Evolutionary conservation across 2,888 invertebrate species (phyloP).

Genomic region (Trachelus iudaicus): DNA sequence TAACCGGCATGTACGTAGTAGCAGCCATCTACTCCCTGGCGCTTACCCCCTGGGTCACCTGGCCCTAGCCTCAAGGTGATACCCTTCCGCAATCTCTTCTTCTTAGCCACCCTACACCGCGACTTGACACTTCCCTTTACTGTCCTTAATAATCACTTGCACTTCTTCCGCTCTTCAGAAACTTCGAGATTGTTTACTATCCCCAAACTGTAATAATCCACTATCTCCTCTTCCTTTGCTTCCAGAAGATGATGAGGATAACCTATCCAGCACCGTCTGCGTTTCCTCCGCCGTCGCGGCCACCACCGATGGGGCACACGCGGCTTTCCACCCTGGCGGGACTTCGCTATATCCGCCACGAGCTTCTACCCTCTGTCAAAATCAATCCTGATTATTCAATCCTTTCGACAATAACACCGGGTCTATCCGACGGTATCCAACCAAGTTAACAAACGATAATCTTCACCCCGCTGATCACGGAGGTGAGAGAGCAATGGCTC

Average conservation of each 20-base stretch:
- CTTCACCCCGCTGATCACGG: not conserved
- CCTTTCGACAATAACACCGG: not conserved
- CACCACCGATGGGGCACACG: conserved; percentile 73
- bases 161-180: not conserved
- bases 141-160: not conserved
- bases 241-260: no score
- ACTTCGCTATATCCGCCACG: conserved; percentile 67
- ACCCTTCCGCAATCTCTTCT: conserved; percentile 50
- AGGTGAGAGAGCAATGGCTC: not conserved
- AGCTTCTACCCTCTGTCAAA: conserved; percentile 52
- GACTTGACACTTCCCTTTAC: not conserved
- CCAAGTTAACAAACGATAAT: not conserved
- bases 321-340: conserved; percentile 62
- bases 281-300: conserved; percentile 60
- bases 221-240: no score
- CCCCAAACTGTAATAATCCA: not conserved
- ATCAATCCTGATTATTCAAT: not conserved
- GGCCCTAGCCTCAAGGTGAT: conserved; percentile 43
- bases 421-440: not conserved
- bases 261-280: not conserved
- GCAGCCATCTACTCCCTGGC: conserved; percentile 89
- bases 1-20: conserved; percentile 91
- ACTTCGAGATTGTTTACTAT: not conserved
- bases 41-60: conserved; percentile 67
- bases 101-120: conserved; percentile 16